phyloP scores from a whole-genome alignment of 2,888 invertebrate species.

The Synergus japonicus region DNA sequence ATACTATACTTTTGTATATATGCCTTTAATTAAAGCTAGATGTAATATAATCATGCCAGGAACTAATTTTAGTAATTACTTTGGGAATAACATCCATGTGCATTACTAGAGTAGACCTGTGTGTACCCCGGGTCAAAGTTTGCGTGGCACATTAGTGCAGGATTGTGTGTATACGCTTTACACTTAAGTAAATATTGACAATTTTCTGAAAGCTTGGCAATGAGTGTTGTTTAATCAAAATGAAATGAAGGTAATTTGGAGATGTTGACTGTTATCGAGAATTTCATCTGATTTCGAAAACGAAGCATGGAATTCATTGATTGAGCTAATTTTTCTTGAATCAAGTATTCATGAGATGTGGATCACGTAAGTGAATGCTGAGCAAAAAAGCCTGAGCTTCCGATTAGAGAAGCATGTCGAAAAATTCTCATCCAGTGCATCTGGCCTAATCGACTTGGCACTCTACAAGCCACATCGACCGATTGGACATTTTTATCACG shows the following conservation, averaged over 20 bases:
- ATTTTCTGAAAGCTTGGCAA: slow-evolving; percentile 1
- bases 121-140: background rate
- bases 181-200: background rate
- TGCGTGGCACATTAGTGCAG: background rate
- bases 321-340: background rate
- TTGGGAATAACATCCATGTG: too few species aligned
- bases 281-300: background rate
- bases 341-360: background rate
- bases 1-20: too few species aligned
- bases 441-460: slow-evolving; percentile 16
- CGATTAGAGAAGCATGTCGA: background rate
- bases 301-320: background rate
- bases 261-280: background rate
- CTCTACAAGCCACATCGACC: slow-evolving; percentile 43
- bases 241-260: background rate
- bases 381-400: background rate
- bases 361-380: background rate
- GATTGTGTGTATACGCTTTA: background rate
- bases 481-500: slow-evolving; percentile 60
- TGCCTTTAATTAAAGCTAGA: too few species aligned
- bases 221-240: background rate
- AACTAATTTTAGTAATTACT: too few species aligned
- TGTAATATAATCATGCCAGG: too few species aligned
- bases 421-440: slow-evolving; percentile 11
- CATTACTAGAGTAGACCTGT: background rate